Evolutionary conservation across 2,113 vertebrate species (phyloP), one percentile per base, ranked within the genome.

Genomic region (Chaetura pelagica): DNA sequence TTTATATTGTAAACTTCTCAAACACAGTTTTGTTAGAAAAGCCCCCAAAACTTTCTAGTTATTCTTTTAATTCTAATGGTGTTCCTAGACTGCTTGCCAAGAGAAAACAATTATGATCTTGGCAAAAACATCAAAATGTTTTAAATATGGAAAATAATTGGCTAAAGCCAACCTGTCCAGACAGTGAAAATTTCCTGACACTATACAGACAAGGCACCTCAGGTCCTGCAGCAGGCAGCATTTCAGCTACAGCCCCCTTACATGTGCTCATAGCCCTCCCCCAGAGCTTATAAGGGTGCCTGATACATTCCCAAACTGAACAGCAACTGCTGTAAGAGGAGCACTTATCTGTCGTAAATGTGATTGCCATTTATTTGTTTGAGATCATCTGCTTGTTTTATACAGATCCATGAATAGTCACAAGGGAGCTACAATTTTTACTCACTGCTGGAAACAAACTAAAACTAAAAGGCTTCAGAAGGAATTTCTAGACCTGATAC

Each of bases 181-280:
- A 68, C 42, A 54, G 35, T 22, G 27, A 24, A 54, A 73, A 23
- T 7, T 75, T 40, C 68, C 79, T 49, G 54, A 66, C 4, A 13
- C 16, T 51, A 2, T 6, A 29, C 49, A 81, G 64, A 42, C 12
- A 10, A 74, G 44, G 26, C 27, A 83, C 8, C 20, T 34, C 0
- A 0, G 26, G 38, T 59, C 66, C 52, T 55, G 42, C 42, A 48
- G 42, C 48, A 23, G 32, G 48, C 49, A 80, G 27, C 21, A 34
- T 17, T 71, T 78, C 30, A 27, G 78, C 9, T 30, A 5, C 22
- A 48, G 32, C 12, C 38, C 35, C 52, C 27, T 7, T 3, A 20
- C 6, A 29, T 0, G 0, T 0, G 0, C 22, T 38, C 2, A 0
- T 1, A 81, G 49, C 6, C 12, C 30, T 48, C 49, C 72, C 68